A percentile compares a stretch with the other conserved stretches of the same genome.
These are phyloP conservation scores for Calliphora vomitoria DNA, from an alignment of 2,888 invertebrate genomes.

Conservation along the genomic window DNA sequence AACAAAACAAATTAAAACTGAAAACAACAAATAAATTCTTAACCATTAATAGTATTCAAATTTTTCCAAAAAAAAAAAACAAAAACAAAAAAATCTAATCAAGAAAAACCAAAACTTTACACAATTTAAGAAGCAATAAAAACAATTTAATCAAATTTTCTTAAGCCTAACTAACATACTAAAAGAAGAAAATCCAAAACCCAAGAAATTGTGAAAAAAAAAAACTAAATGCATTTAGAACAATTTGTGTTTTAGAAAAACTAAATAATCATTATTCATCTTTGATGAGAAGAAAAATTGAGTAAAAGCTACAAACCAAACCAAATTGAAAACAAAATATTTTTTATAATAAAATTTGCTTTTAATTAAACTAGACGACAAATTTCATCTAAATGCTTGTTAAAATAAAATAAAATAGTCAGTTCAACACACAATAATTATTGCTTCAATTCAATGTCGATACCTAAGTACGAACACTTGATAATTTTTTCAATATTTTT, in stretches of 20 bases:
- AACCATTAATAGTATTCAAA: conserved; percentile 65
- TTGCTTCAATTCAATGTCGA: conserved; percentile 48
- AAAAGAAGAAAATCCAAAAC: conserved; percentile 11
- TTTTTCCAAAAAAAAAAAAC: conserved; percentile 37
- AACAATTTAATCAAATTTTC: conserved; percentile 55
- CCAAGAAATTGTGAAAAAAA: conserved; percentile 45
- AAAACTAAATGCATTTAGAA: conserved; percentile 71
- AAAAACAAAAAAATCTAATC: conserved; percentile 30
- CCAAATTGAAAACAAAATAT: conserved; percentile 43
- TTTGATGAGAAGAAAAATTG: conserved; percentile 23
- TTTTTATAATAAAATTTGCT: conserved; percentile 67
- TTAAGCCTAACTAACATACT: conserved; percentile 47
- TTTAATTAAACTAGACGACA: conserved; percentile 16
- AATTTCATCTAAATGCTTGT: conserved; percentile 56
- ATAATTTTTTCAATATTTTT: conserved; percentile 2
- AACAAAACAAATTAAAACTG: neutral
- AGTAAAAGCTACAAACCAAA: conserved; percentile 15
- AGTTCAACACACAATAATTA: conserved; percentile 40
- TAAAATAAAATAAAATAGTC: conserved; percentile 41
- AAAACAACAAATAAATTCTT: conserved; percentile 42
- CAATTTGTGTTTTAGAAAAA: conserved; percentile 47
- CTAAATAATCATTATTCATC: neutral
- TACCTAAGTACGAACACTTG: neutral
- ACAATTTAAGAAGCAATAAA: conserved; percentile 69
- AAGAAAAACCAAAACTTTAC: conserved; percentile 47